These are phyloP conservation scores for Hoplodrina blanda DNA, from an alignment of 2,888 invertebrate genomes.

Conservation along the genomic window DNA sequence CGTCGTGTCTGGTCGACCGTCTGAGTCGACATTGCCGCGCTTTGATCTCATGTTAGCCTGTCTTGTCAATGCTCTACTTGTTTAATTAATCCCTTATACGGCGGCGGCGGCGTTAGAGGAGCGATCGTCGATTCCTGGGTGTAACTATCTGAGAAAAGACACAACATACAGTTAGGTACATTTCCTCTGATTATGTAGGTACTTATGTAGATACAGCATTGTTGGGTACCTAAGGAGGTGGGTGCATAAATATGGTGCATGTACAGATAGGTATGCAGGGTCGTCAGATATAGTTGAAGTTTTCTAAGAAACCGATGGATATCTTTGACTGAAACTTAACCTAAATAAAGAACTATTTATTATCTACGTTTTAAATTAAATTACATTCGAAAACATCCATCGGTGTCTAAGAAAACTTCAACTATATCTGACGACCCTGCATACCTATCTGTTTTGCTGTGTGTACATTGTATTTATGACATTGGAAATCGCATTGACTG, in stretches of 20 bases:
- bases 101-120: conserved; percentile 55
- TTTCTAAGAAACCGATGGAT: no score
- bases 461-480: conserved; percentile 5
- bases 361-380: no score
- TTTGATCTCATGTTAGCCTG: conserved; percentile 74
- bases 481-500: conserved; percentile 8
- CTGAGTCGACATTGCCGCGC: conserved; percentile 75
- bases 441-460: no score
- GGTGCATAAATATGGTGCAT: conserved; percentile 5
- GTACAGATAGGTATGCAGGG: no score
- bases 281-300: no score
- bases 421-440: no score
- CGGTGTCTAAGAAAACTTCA: no score
- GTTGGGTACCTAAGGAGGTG: neutral
- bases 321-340: no score
- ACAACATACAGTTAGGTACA: conserved; percentile 50
- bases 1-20: conserved; percentile 84
- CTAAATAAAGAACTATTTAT: no score
- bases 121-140: conserved; percentile 50
- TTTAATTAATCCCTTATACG: conserved; percentile 76
- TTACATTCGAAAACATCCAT: no score
- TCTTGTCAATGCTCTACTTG: conserved; percentile 63
- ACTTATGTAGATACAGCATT: conserved; percentile 46
- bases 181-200: conserved; percentile 47
- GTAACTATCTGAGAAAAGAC: conserved; percentile 56